Conservation (phyloP, 2,113 vertebrate genomes). For the Sylvia atricapilla region DNA sequence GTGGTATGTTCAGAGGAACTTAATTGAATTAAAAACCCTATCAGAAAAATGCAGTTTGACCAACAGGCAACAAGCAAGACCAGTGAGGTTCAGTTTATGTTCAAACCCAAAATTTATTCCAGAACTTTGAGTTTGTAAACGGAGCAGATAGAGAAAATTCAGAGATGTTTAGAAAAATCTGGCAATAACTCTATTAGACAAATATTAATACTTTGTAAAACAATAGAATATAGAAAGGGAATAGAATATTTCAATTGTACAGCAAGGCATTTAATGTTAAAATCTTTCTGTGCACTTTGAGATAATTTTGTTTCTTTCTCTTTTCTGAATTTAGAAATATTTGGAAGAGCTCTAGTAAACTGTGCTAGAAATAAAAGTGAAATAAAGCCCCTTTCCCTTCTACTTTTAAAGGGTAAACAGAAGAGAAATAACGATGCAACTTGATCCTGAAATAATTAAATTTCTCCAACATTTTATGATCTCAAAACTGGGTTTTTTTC, state of each 20-base stretch:
- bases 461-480: background rate
- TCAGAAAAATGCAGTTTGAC: background rate
- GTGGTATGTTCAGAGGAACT: background rate
- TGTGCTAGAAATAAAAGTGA: background rate
- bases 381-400: background rate
- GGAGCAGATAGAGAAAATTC: background rate
- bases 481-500: background rate
- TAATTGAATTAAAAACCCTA: background rate
- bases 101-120: background rate
- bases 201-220: background rate
- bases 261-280: background rate
- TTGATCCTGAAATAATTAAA: background rate
- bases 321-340: background rate
- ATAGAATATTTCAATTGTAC: background rate
- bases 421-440: background rate
- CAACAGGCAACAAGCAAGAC: background rate
- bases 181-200: background rate
- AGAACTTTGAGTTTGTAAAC: background rate
- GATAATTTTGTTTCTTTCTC: background rate
- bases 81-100: background rate
- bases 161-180: background rate
- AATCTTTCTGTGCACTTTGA: background rate
- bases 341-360: background rate
- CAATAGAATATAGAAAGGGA: background rate
- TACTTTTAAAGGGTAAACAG: background rate